A percentile compares a stretch with the other conserved stretches of the same genome.
phyloP scores from a whole-genome alignment of 2,888 invertebrate genomes.

The Baronia brevicornis region DNA sequence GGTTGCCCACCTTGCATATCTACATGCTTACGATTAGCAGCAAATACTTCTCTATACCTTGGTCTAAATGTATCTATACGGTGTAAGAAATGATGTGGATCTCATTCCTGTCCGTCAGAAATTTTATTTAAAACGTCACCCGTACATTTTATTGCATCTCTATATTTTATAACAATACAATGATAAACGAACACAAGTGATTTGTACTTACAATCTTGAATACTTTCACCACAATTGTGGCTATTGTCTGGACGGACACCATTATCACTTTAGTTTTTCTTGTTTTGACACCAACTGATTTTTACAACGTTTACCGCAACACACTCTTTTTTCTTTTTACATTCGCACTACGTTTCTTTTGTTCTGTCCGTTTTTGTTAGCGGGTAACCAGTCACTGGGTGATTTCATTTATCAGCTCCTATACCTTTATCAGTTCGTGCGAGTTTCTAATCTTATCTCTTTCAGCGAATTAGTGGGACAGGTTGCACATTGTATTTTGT shows the following conservation, averaged over 20 bases:
- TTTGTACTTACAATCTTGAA: conserved; percentile 85
- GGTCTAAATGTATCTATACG: too few species aligned
- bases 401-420: conserved; percentile 47
- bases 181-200: conserved; percentile 15
- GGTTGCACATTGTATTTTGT: conserved; percentile 36
- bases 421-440: conserved; percentile 47
- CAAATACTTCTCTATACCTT: too few species aligned
- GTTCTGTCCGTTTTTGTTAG: conserved; percentile 51
- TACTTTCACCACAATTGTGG: conserved; percentile 86
- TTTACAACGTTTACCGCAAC: conserved; percentile 24
- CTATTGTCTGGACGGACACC: conserved; percentile 88
- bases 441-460: conserved; percentile 59
- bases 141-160: background rate
- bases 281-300: conserved; percentile 20
- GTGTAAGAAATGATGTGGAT: too few species aligned
- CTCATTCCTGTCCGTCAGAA: background rate
- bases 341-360: conserved; percentile 31
- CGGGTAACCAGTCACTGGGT: conserved; percentile 49
- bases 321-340: conserved; percentile 22
- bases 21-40: too few species aligned
- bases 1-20: too few species aligned
- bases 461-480: conserved; percentile 65
- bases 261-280: too few species aligned
- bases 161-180: conserved; percentile 9
- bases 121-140: background rate